phyloP scores from a whole-genome alignment of 2,888 invertebrate genomes.

The Dasysyrphus tricinctus region DNA sequence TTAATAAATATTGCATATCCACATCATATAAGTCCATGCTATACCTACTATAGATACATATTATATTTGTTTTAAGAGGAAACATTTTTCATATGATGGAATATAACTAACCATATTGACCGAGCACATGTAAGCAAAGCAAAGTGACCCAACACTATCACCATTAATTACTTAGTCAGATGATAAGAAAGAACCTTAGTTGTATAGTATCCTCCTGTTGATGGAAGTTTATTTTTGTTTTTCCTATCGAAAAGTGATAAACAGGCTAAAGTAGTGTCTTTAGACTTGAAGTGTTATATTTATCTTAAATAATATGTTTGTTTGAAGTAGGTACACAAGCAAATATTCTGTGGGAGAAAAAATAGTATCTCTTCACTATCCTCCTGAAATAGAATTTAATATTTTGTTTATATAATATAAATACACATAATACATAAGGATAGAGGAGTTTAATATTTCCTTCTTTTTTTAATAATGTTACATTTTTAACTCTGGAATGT shows the following conservation, averaged over 20 bases:
- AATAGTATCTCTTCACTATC: background rate
- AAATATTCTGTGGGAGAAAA: constrained; percentile 4
- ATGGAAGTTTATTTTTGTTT: constrained; percentile 16
- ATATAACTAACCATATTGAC: constrained; percentile 39
- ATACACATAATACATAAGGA: too few relatives aligned
- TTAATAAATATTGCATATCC: constrained; percentile 35
- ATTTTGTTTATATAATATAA: background rate
- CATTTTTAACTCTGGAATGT: background rate
- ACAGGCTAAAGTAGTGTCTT: constrained; percentile 1
- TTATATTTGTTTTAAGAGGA: constrained; percentile 36
- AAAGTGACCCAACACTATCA: constrained; percentile 62
- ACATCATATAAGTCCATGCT: background rate
- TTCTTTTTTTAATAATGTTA: background rate
- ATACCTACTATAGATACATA: background rate
- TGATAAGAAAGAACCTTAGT: constrained; percentile 48
- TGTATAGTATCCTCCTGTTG: constrained; percentile 2
- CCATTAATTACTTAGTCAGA: constrained; percentile 49
- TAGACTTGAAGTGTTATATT: background rate
- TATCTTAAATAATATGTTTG: background rate
- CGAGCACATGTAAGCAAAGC: constrained; percentile 59
- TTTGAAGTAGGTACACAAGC: background rate
- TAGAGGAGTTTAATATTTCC: background rate
- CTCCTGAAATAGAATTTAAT: background rate
- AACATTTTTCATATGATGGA: constrained; percentile 50
- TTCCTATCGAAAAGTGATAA: constrained; percentile 15